Evolutionary conservation across 2,113 vertebrate genomes (phyloP).

Genomic region (Zootoca vivipara): DNA sequence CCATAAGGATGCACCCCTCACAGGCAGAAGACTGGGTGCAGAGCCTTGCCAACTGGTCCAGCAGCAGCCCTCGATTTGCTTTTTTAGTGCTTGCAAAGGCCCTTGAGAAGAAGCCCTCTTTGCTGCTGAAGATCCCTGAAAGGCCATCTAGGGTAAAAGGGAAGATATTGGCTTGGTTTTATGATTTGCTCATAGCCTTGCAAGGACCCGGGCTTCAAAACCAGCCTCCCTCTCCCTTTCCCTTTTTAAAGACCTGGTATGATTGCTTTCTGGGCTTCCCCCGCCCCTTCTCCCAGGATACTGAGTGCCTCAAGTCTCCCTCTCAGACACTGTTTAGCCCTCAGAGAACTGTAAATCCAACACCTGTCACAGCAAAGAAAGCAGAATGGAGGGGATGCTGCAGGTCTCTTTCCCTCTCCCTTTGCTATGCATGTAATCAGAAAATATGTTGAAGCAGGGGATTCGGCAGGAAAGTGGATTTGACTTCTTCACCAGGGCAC

Average conservation of each 20-base stretch:
- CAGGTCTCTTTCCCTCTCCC: too few species aligned
- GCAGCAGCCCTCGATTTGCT: neutral
- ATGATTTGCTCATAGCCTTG: neutral
- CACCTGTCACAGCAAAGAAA: neutral
- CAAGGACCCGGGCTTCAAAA: neutral
- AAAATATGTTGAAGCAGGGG: neutral
- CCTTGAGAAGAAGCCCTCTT: neutral
- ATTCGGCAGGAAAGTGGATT: neutral
- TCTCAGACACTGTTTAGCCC: too few species aligned
- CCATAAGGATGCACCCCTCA: neutral
- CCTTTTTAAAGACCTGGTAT: neutral
- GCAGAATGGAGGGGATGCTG: neutral
- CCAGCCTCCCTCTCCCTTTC: neutral
- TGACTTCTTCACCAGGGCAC: neutral
- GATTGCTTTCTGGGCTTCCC: neutral
- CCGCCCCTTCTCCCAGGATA: neutral
- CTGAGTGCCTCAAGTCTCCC: neutral
- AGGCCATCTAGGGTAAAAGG: neutral
- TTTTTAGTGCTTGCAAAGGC: neutral
- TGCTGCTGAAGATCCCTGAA: neutral
- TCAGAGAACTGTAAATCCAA: neutral
- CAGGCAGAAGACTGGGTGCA: too few species aligned
- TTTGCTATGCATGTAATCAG: neutral
- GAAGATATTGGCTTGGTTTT: too few species aligned
- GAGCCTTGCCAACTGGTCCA: neutral